These are phyloP conservation scores for Buphagus erythrorhynchus DNA, from an alignment of 2,797 vertebrate genomes.

Conservation along the genomic window DNA sequence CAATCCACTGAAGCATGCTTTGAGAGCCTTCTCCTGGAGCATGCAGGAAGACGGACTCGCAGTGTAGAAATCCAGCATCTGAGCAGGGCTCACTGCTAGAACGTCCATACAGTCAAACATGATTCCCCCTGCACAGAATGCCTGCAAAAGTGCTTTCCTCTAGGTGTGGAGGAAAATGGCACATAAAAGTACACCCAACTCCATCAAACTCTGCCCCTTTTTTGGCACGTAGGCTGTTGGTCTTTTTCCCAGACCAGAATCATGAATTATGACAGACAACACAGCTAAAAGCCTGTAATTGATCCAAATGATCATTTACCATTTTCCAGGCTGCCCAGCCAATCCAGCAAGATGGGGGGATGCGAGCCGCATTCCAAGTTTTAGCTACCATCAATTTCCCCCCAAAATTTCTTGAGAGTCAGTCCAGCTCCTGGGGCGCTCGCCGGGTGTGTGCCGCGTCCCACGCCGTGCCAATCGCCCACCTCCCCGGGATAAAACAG, in stretches of 20 bases:
- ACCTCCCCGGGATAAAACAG: conserved; percentile 66
- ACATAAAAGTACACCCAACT: conserved; percentile 90
- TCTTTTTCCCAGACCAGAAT: conserved; percentile 90
- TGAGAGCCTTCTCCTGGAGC: conserved; percentile 93
- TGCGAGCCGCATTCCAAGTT: conserved; percentile 74
- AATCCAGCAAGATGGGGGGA: conserved; percentile 79
- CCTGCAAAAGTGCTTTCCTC: conserved; percentile 82
- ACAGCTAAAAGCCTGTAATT: conserved; percentile 84
- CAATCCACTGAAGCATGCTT: conserved; percentile 91
- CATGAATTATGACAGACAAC: conserved; percentile 91
- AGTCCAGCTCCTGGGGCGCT: conserved; percentile 42
- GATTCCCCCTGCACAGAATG: conserved; percentile 79
- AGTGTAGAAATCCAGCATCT: conserved; percentile 91
- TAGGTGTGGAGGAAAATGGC: conserved; percentile 83
- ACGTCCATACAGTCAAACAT: conserved; percentile 98
- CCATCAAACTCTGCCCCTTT: conserved; percentile 94
- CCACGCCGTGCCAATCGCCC: conserved; percentile 40
- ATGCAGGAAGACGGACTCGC: conserved; percentile 91
- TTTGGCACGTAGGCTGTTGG: conserved; percentile 87
- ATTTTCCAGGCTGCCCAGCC: conserved; percentile 82
- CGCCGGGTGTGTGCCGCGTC: conserved; percentile 38
- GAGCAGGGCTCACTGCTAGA: conserved; percentile 88
- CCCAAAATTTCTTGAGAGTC: conserved; percentile 59
- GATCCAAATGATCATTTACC: conserved; percentile 86
- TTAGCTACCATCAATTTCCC: conserved; percentile 53